Conservation (phyloP, 2,797 vertebrate species). For the Pangasius macronema region DNA sequence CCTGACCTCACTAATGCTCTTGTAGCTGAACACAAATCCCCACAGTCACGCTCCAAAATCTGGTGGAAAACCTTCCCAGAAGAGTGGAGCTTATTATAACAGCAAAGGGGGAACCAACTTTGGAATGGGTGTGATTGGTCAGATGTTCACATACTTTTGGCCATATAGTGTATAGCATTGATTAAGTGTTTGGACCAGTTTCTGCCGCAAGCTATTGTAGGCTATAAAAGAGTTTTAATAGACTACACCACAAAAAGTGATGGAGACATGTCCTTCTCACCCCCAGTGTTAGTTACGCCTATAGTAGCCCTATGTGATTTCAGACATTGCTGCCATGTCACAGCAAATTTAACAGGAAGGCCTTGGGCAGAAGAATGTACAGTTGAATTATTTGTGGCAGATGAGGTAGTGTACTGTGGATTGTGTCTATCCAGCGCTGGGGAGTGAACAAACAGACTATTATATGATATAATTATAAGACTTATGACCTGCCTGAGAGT, state of each 20-base stretch:
- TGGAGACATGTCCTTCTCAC: neutral
- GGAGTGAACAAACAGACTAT: neutral
- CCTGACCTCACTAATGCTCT: neutral
- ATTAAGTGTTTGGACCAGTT: neutral
- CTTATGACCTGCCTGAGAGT: neutral
- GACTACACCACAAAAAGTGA: neutral
- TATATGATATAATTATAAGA: constrained; percentile 9
- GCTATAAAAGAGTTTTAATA: constrained; percentile 1
- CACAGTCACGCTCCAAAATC: neutral
- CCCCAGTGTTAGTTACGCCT: neutral
- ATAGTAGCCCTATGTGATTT: neutral
- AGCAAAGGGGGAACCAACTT: neutral
- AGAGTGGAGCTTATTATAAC: neutral
- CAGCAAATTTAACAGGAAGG: constrained; percentile 8
- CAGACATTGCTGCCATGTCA: neutral
- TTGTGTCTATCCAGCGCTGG: neutral
- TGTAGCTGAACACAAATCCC: neutral
- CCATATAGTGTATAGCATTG: neutral
- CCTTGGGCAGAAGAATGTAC: neutral
- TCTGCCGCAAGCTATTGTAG: neutral
- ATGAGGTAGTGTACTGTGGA: constrained; percentile 1
- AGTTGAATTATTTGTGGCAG: neutral
- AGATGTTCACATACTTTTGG: neutral
- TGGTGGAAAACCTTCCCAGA: neutral
- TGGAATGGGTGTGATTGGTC: neutral